Evolutionary conservation across 37 sponge, comb jelly and placozoan species (phyloP).

Genomic region (Cliona cf. orientalis): DNA sequence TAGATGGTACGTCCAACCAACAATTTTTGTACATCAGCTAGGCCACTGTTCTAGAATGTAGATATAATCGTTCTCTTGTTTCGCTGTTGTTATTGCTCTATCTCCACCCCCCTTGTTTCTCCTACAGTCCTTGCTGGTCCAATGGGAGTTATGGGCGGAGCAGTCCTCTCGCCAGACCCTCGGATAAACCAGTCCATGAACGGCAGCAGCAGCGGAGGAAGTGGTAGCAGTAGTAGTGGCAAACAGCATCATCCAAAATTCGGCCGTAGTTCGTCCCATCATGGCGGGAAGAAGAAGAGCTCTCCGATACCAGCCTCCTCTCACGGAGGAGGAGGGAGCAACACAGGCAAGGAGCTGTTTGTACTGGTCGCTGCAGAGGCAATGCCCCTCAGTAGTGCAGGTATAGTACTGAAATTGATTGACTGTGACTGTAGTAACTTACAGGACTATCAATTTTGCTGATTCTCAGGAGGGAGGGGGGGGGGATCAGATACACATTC

Average conservation of each 20-base stretch:
- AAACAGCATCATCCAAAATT: neutral
- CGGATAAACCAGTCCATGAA: neutral
- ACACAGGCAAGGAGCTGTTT: conserved; percentile 4
- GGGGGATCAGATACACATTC: too few species aligned
- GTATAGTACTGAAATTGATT: too few species aligned
- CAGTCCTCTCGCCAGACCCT: neutral
- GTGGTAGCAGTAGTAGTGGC: neutral
- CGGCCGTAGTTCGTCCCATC: neutral
- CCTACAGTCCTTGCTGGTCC: neutral
- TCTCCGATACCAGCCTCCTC: neutral
- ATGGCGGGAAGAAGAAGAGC: conserved; percentile 19
- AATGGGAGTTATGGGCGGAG: neutral
- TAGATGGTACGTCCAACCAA: too few species aligned
- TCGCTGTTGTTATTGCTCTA: neutral
- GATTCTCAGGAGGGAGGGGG: too few species aligned
- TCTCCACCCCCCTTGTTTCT: neutral
- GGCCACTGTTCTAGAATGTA: neutral
- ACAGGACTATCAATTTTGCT: too few species aligned
- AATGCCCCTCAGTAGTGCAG: conserved; percentile 16
- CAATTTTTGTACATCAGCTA: neutral
- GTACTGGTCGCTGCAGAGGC: conserved; percentile 56
- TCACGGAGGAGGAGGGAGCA: neutral
- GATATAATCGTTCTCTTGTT: neutral
- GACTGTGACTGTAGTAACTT: too few species aligned
- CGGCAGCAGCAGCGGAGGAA: neutral